Evolutionary conservation across 2,113 vertebrate species (phyloP).

Genomic region (Indri indri): DNA sequence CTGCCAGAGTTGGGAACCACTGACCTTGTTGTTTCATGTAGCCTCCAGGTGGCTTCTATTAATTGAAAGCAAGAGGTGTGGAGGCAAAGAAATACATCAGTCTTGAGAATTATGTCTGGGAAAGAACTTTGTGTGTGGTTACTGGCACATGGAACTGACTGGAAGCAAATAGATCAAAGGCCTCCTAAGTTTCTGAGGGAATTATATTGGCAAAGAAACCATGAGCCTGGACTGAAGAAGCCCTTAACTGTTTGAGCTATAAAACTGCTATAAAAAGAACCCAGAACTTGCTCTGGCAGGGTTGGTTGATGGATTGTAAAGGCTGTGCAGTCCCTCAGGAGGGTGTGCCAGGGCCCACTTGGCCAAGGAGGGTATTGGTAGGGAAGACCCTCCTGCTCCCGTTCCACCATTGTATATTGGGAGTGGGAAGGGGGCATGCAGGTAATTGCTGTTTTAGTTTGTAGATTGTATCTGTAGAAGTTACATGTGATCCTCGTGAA

Average conservation of each 20-base stretch:
- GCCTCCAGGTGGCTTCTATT: neutral
- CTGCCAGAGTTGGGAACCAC: neutral
- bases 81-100: constrained; percentile 24
- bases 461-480: neutral
- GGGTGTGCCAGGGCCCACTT: neutral
- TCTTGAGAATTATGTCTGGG: neutral
- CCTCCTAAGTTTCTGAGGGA: neutral
- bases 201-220: neutral
- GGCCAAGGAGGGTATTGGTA: neutral
- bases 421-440: neutral
- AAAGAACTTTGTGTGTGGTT: constrained; percentile 40
- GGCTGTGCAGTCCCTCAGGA: neutral
- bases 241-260: neutral
- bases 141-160: constrained; percentile 4
- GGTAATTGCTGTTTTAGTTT: neutral
- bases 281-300: neutral
- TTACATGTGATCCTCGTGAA: neutral
- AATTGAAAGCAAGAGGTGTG: neutral
- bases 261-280: neutral
- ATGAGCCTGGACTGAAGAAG: neutral
- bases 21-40: constrained; percentile 1
- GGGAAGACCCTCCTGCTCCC: neutral
- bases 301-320: neutral
- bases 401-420: neutral
- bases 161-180: constrained; percentile 42